A percentile compares a stretch with the other conserved stretches of the same genome.
phyloP scores from a whole-genome alignment of 2,113 vertebrate species.

The Pycnonotus jocosus region DNA sequence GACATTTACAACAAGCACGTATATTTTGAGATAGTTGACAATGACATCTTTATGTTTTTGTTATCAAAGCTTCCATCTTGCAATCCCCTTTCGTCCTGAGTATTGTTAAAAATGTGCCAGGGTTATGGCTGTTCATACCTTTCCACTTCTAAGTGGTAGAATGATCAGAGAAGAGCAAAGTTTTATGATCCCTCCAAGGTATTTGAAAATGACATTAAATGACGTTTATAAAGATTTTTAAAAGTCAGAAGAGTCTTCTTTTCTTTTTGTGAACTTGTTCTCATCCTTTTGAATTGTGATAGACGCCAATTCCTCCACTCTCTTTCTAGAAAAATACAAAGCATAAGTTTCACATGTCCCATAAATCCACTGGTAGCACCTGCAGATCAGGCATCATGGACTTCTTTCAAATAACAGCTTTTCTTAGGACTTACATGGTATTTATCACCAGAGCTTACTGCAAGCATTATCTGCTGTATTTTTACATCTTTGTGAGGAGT shows the following conservation, averaged over 20 bases:
- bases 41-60: slow-evolving; percentile 61
- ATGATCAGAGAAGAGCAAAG: slow-evolving; percentile 54
- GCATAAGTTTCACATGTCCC: background rate
- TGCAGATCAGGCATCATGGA: background rate
- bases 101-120: slow-evolving; percentile 23
- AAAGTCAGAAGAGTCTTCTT: slow-evolving; percentile 45
- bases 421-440: background rate
- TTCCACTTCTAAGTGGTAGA: slow-evolving; percentile 17
- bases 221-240: slow-evolving; percentile 42
- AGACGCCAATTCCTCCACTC: background rate
- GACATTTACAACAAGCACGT: slow-evolving; percentile 44
- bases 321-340: background rate
- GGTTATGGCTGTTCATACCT: slow-evolving; percentile 30
- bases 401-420: background rate
- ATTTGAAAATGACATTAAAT: slow-evolving; percentile 60
- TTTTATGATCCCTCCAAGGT: slow-evolving; percentile 64
- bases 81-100: slow-evolving; percentile 24
- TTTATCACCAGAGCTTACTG: background rate
- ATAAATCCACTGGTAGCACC: background rate
- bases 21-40: slow-evolving; percentile 52
- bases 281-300: slow-evolving; percentile 18
- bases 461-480: background rate
- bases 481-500: background rate
- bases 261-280: slow-evolving; percentile 23
- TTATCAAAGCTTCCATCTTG: slow-evolving; percentile 50